Evolutionary conservation across 2,113 vertebrate species (phyloP).

Genomic region (Merops nubicus): DNA sequence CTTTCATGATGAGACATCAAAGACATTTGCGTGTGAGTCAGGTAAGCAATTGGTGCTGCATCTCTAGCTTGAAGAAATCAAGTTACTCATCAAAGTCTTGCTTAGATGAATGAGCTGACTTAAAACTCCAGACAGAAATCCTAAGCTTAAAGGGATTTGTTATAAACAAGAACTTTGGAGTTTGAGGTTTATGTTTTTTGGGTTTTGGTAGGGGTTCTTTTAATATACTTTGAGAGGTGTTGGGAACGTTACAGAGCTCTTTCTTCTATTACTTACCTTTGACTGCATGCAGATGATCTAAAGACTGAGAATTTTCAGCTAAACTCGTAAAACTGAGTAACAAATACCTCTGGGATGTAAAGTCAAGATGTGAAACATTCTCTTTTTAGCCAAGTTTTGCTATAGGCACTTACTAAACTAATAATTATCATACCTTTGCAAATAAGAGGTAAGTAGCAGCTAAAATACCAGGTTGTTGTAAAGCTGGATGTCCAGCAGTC

Average conservation of each 20-base stretch:
- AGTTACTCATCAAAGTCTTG: constrained; percentile 22
- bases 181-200: background rate
- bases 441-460: background rate
- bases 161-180: background rate
- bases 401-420: background rate
- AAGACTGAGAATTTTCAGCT: constrained; percentile 59
- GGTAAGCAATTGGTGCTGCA: constrained; percentile 81
- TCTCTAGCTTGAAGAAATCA: constrained; percentile 35
- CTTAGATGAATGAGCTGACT: constrained; percentile 15
- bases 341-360: background rate
- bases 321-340: constrained; percentile 49
- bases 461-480: background rate
- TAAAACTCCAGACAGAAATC: background rate
- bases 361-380: background rate
- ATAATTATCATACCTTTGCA: background rate
- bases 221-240: background rate
- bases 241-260: background rate
- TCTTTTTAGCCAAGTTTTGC: background rate
- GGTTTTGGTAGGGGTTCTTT: background rate
- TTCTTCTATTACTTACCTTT: constrained; percentile 63
- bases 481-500: background rate
- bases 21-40: constrained; percentile 98
- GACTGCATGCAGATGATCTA: constrained; percentile 33
- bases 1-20: constrained; percentile 96
- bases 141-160: constrained; percentile 58